phyloP scores from a whole-genome alignment of 2,888 invertebrate species.

The Nebria salina region DNA sequence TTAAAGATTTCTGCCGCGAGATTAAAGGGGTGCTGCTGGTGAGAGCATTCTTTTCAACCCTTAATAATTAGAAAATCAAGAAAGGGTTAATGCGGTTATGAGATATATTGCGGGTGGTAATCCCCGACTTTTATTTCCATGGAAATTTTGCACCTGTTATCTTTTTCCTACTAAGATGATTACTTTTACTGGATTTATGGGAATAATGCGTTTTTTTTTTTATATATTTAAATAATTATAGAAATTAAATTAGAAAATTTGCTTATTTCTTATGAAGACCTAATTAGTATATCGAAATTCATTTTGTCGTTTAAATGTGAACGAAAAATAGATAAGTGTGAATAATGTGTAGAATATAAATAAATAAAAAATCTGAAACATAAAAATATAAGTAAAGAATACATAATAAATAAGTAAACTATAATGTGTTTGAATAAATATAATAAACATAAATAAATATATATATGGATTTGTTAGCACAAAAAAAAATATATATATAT shows the following conservation, averaged over 20 bases:
- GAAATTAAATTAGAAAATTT: no score
- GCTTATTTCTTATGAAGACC: no score
- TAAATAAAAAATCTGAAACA: slow-evolving; percentile 35
- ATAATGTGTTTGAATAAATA: slow-evolving; percentile 28
- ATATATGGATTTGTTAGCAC: background rate
- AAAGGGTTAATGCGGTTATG: slow-evolving; percentile 13
- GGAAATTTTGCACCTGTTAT: slow-evolving; percentile 37
- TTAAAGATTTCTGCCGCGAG: background rate
- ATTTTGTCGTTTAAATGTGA: background rate
- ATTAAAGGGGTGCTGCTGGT: background rate
- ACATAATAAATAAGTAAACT: slow-evolving; percentile 48
- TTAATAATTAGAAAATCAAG: background rate
- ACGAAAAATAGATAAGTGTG: background rate
- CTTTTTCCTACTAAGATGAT: slow-evolving; percentile 20
- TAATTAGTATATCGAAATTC: slow-evolving; percentile 10
- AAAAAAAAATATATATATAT: slow-evolving; percentile 2
- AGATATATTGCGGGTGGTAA: slow-evolving; percentile 26
- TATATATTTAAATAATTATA: no score
- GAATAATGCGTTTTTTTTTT: background rate
- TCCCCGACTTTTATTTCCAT: slow-evolving; percentile 30
- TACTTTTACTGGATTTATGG: slow-evolving; percentile 6
- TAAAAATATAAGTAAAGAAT: slow-evolving; percentile 23
- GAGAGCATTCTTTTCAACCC: slow-evolving; percentile 7
- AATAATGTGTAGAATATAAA: slow-evolving; percentile 12
- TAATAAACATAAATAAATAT: background rate